Evolutionary conservation across 2,888 invertebrate species (phyloP), one percentile per base, ranked within the genome.

Genomic region (Eurois occulta): DNA sequence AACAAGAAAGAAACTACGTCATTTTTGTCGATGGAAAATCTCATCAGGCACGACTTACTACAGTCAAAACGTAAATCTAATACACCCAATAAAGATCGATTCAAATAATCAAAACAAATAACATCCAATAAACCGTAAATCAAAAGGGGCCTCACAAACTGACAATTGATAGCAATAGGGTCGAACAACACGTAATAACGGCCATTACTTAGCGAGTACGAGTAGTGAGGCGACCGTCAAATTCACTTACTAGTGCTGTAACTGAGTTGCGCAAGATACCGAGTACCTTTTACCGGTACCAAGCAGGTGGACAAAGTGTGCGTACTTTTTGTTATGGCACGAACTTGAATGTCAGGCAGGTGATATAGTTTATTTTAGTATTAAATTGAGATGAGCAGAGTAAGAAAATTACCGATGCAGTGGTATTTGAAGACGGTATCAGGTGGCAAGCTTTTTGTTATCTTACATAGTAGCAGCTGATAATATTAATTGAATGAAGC

Each of bases 141-240:
- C 28, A 58, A 28, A 72, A 78, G 21, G 16, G 16, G 28, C 24
- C 18, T 60, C 62, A 28, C 41, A 48, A 73, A 78, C 41, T 52
- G 62, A 65, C 32, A 67, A 68, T 74, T 71, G 69, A 35, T 35
- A 28, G 74, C 70, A 79, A 85, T 72, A 70, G 71, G 68, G 38
- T 52, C 67, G 43, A 72, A 72, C 52, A 67, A 84, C 65, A 87
- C 83, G 86, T 87, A 90, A 90, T 87, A 80, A 60, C 55, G n/a
- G 52, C 67, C 67, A 72, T 81, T 74, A 79, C 68, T 75, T 72
- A 75, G 80, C 79, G 62, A 72, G 70, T 67, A 80, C 76, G 1
- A 35, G 35, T 62, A 62, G 32, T 84, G 81, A 72, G 80, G 82
- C 83, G 90, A 82, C 90, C 89, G 85, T 88, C 91, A 91, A 90